Conservation (phyloP, 1,140 invertebrate species). For the Saccostrea cuccullata region DNA sequence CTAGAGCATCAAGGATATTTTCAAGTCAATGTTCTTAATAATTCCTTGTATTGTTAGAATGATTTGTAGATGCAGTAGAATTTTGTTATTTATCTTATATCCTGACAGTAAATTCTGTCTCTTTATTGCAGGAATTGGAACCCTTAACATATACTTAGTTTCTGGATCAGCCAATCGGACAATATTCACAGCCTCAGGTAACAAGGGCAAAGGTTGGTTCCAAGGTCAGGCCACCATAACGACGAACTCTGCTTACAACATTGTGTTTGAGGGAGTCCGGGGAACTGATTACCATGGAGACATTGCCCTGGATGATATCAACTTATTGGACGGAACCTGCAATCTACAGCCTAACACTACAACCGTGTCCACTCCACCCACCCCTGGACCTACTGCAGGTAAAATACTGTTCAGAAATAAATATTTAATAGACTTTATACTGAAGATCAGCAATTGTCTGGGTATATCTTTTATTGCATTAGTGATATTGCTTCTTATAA, state of each 20-base stretch:
- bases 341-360: conserved; percentile 66
- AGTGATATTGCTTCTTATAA: too few relatives aligned
- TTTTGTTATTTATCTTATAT: too few relatives aligned
- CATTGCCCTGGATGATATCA: conserved; percentile 71
- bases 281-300: conserved; percentile 66
- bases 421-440: too few relatives aligned
- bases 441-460: too few relatives aligned
- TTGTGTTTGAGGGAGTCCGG: conserved; percentile 65
- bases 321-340: conserved; percentile 74
- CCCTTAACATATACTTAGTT: conserved; percentile 70
- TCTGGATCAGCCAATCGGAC: conserved; percentile 46
- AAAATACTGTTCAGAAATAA: background rate
- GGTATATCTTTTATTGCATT: too few relatives aligned
- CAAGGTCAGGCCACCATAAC: conserved; percentile 61
- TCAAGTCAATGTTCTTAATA: background rate
- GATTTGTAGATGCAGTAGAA: too few relatives aligned
- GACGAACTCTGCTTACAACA: conserved; percentile 51
- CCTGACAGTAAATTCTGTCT: too few relatives aligned
- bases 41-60: background rate
- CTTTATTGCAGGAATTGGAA: conserved; percentile 66
- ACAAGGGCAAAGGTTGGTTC: conserved; percentile 72
- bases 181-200: conserved; percentile 67
- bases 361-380: conserved; percentile 46
- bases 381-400: conserved; percentile 52
- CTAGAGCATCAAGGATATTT: background rate